phyloP scores from a whole-genome alignment of 2,113 vertebrate species.

The Dryoscopus gambensis region DNA sequence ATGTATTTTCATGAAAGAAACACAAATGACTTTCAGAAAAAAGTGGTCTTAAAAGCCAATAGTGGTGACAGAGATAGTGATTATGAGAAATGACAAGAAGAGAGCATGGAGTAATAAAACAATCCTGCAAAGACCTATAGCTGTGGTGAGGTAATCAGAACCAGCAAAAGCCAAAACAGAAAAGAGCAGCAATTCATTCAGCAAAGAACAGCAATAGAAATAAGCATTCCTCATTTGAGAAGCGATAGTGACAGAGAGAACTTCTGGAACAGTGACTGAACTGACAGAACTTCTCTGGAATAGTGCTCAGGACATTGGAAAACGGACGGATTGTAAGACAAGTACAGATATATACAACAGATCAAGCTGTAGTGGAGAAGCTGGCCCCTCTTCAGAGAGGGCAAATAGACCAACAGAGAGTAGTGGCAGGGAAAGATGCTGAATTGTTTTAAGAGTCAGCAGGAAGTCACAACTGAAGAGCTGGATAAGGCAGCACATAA shows the following conservation, averaged over 20 bases:
- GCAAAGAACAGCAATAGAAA: background rate
- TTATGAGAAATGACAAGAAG: background rate
- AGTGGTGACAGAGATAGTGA: background rate
- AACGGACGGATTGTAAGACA: background rate
- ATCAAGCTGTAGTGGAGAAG: background rate
- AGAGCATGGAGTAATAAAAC: background rate
- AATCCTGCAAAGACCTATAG: background rate
- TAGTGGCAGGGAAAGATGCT: background rate
- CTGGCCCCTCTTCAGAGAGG: background rate
- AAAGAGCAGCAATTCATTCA: background rate
- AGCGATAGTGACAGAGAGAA: background rate
- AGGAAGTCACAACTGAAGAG: constrained; percentile 2
- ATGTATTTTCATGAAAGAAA: background rate
- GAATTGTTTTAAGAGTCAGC: background rate
- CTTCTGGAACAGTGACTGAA: no score
- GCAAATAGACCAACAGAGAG: background rate
- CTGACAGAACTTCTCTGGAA: background rate
- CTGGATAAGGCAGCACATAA: constrained; percentile 1
- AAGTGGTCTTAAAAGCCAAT: background rate
- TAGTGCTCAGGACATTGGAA: background rate
- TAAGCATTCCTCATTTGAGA: background rate
- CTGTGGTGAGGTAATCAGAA: background rate
- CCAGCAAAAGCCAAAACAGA: background rate
- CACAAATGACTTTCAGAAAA: background rate
- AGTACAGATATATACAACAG: background rate